Percentiles rank a stretch among this genome's conserved stretches.
Evolutionary conservation across 2,113 vertebrate genomes (phyloP).

Genomic region (Lophotis ruficrista): DNA sequence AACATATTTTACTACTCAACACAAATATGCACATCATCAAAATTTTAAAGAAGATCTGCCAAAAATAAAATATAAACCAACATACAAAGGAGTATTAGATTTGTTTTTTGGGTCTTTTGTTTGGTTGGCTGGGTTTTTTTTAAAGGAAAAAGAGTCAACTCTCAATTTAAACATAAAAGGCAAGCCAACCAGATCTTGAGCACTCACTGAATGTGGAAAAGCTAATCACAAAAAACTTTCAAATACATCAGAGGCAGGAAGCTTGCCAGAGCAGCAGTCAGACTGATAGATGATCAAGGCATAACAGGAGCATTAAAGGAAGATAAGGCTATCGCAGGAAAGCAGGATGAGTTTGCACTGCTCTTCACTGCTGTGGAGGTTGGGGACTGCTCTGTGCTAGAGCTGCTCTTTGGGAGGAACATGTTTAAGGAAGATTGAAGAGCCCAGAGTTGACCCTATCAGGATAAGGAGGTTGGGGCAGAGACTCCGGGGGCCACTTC

Average conservation of each 20-base stretch:
- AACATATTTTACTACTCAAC: neutral
- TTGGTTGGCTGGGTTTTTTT: neutral
- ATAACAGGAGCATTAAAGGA: neutral
- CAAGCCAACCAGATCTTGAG: neutral
- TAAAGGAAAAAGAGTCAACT: neutral
- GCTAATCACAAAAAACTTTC: neutral
- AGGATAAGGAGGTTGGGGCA: neutral
- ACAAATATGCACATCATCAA: neutral
- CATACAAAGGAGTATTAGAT: neutral
- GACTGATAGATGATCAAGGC: constrained; percentile 31
- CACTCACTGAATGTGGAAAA: neutral
- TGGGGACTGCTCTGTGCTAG: rapidly evolving
- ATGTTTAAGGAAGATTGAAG: rapidly evolving
- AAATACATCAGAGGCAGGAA: constrained; percentile 26
- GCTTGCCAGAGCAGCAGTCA: constrained; percentile 27
- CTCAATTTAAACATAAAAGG: neutral
- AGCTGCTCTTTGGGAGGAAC: neutral
- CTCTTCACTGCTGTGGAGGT: neutral
- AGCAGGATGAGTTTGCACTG: neutral
- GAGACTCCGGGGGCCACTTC: neutral
- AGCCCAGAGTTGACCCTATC: neutral
- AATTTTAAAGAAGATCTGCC: neutral
- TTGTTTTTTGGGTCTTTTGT: neutral
- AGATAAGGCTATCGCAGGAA: neutral
- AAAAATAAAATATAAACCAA: neutral